Conservation (phyloP, 2,113 vertebrate species). For the Theristicus caerulescens region DNA sequence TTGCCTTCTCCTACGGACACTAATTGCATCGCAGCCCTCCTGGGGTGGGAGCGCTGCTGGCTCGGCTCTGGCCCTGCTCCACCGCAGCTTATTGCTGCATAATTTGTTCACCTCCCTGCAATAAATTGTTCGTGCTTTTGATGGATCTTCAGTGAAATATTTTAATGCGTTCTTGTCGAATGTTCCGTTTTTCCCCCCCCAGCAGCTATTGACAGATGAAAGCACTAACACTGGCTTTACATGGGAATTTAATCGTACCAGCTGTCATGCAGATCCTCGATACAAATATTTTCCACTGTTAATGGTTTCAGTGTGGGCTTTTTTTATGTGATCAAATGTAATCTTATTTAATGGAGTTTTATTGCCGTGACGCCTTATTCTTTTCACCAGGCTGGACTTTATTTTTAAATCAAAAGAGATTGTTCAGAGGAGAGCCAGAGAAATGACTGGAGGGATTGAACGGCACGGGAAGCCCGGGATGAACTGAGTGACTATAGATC, state of each 20-base stretch:
- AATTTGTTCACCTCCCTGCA: background rate
- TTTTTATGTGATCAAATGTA: background rate
- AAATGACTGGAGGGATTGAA: background rate
- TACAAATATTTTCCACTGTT: background rate
- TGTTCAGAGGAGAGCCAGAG: background rate
- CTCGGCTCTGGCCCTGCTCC: background rate
- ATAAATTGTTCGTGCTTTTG: background rate
- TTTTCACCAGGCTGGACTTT: background rate
- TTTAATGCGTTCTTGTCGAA: background rate
- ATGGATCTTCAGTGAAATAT: background rate
- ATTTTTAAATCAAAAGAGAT: background rate
- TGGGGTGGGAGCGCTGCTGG: rapidly evolving
- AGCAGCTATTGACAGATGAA: background rate
- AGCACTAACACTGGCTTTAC: background rate
- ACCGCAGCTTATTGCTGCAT: background rate
- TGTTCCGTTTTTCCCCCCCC: background rate
- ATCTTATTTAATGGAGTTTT: slow-evolving; percentile 28
- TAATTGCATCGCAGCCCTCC: background rate
- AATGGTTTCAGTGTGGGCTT: background rate
- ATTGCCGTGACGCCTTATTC: background rate
- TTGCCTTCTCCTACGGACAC: background rate
- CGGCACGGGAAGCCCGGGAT: background rate
- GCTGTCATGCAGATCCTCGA: background rate
- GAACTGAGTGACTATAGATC: background rate
- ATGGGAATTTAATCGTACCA: background rate